These are phyloP conservation scores for Xenopus tropicalis DNA, from an alignment of 2,113 vertebrate species.

Conservation along the genomic window UCB_Xtro_10.0 CM004443.2:65101001-65101500, in stretches of 20 bases:
- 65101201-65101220: conserved; percentile 11
- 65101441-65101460: no score
- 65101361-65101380: no score
- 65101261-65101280: no score
- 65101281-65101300: no score
- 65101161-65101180: not conserved
- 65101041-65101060: conserved; percentile 23
- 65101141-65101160: conserved; percentile 32
- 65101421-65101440: no score
- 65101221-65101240: conserved; percentile 20
- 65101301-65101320: no score
- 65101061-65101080: conserved; percentile 11
- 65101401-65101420: no score
- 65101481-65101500: no score
- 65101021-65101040: conserved; percentile 34
- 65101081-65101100: conserved; percentile 27
- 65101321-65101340: no score
- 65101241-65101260: not conserved
- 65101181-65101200: conserved; percentile 12
- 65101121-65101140: not conserved
- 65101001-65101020: conserved; percentile 24
- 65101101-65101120: conserved; percentile 15
- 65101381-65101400: no score
- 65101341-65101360: no score
- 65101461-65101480: no score